phyloP scores from a whole-genome alignment of 1,140 invertebrate species.

The Drosophila simulans region DNA sequence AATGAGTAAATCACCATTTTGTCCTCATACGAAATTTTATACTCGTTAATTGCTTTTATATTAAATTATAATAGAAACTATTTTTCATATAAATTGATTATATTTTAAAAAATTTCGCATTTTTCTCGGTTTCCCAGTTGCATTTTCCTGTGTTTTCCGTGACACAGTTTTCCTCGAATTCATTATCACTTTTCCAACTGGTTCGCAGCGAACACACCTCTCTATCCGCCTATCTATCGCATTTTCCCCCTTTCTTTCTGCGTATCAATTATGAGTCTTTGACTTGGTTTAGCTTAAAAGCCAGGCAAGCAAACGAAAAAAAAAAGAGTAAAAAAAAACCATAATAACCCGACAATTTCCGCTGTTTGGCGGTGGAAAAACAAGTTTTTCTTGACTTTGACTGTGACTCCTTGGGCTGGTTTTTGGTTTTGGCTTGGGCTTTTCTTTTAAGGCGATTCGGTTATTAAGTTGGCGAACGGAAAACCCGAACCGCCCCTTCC shows the following conservation, averaged over 20 bases:
- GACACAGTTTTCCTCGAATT: slow-evolving; percentile 41
- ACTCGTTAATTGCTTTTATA: neutral
- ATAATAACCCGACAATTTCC: slow-evolving; percentile 37
- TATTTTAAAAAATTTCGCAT: neutral
- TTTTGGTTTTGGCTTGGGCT: slow-evolving; percentile 7
- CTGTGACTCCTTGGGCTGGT: slow-evolving; percentile 26
- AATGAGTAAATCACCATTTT: neutral
- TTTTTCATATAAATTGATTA: too few species aligned
- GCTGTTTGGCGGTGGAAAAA: slow-evolving; percentile 32
- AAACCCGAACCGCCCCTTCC: slow-evolving; percentile 26
- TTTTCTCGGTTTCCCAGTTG: slow-evolving; percentile 4
- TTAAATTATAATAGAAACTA: too few species aligned
- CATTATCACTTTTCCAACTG: slow-evolving; percentile 46
- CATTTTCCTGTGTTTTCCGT: slow-evolving; percentile 11
- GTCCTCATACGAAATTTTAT: neutral
- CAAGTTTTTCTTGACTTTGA: slow-evolving; percentile 45
- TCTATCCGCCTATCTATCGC: slow-evolving; percentile 1
- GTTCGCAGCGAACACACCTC: slow-evolving; percentile 14
- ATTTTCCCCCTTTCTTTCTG: slow-evolving; percentile 35
- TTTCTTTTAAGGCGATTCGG: slow-evolving; percentile 25
- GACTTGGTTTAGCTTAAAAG: slow-evolving; percentile 22
- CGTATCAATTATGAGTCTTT: slow-evolving; percentile 50
- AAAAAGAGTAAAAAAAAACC: neutral
- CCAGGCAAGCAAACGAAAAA: neutral
- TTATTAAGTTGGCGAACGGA: slow-evolving; percentile 31